Evolutionary conservation across 2,113 vertebrate species (phyloP).

Genomic region (Tachuris rubrigastra): DNA sequence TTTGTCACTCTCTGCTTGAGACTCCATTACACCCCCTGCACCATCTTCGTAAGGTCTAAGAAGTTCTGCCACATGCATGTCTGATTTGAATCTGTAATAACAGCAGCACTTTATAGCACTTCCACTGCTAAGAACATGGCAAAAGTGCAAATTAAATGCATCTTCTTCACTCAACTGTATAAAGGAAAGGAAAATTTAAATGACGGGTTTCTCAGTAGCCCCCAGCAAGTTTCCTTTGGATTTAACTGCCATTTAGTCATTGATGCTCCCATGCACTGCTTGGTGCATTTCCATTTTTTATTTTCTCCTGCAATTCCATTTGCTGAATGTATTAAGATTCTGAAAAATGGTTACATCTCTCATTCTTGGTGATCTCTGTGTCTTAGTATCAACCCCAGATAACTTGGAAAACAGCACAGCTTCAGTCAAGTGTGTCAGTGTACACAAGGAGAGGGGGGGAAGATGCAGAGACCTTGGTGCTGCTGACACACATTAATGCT

Average conservation of each 20-base stretch:
- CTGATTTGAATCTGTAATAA: neutral
- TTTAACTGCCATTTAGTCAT: neutral
- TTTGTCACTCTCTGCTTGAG: neutral
- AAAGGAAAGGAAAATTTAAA: constrained; percentile 7
- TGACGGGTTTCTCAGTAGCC: neutral
- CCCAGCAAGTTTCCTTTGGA: constrained; percentile 2
- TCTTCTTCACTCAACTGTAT: neutral
- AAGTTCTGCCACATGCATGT: neutral
- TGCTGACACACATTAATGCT: neutral
- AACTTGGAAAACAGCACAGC: neutral
- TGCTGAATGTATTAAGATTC: neutral
- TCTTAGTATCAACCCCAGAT: neutral
- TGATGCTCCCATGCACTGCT: neutral
- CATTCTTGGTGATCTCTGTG: neutral
- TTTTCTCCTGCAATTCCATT: neutral
- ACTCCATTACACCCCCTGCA: neutral
- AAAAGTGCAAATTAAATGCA: constrained; percentile 46
- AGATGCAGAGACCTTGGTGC: neutral
- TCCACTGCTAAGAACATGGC: neutral
- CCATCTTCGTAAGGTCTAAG: neutral
- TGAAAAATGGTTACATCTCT: neutral
- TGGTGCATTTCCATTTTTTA: neutral
- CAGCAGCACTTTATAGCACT: neutral
- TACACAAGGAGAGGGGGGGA: neutral
- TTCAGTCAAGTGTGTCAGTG: neutral